Base-by-base conservation (phyloP, 2,888 invertebrate species). In the Elegia similella region DNA sequence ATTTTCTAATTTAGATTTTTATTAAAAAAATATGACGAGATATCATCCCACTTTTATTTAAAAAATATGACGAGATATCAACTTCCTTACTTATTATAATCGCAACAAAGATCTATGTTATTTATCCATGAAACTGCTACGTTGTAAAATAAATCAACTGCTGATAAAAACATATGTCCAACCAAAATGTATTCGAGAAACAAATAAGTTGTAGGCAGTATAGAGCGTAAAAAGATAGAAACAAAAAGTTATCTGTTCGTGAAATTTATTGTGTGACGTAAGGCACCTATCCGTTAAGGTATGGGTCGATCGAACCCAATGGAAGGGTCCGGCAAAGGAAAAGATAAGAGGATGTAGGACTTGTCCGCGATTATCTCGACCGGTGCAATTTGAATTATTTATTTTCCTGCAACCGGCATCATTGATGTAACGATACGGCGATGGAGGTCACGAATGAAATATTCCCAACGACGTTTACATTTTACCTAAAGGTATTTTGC, bases 331-430 rank as follows among this genome's bases (percentile, higher is more conserved):
- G 56, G 53, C 42, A 52, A 57, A 58, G 61, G 58, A 63, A 54
- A 63, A 66, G 63, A 69, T 67, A 70, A 64, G 62, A 58, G 66
- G 62, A 64, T 62, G 62, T 60, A 63, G 46, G 65, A 66, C 67
- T 73, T 65, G 61, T 57, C 50, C 55, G 58, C 60, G 73, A 70
- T 72, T 70, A 72, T 68, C 68, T 62, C 55, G 60, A 63, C 69
- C 59, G 60, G 59, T 56, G 56, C 62, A 62, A 66, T 67, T 69
- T 65, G 62, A 71, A 69, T 70, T 67, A 60, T 69, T 70, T 69
- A 66, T 65, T 64, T 68, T 66, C 30, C 43, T 56, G 56, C 56
- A 48, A 15, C 48, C 48, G 47, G 38, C 32, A 34, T 50, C 32
- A 50, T 50, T 34, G 56, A 42, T 48, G 29, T 56, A 56, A 48